Evolutionary conservation across 2,797 vertebrate species (phyloP).

Genomic region (Pteronotus mesoamericanus): DNA sequence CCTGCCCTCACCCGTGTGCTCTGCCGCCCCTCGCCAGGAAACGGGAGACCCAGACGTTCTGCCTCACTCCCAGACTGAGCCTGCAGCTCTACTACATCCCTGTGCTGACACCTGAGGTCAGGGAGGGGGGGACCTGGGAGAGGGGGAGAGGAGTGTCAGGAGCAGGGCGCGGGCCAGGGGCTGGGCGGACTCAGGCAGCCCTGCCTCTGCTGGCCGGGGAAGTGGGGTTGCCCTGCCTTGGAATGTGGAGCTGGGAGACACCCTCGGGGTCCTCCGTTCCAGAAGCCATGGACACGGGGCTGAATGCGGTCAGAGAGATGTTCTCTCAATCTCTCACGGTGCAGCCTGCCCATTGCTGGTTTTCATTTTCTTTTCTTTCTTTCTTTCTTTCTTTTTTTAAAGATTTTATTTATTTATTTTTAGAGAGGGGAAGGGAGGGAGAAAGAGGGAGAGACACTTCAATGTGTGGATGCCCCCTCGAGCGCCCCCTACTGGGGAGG

Average conservation of each 20-base stretch:
- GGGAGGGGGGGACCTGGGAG: fast-evolving
- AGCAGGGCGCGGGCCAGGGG: not conserved
- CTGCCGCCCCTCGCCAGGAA: slow-evolving; percentile 84
- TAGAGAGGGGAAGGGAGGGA: too few species aligned
- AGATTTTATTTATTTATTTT: too few species aligned
- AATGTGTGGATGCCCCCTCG: too few species aligned
- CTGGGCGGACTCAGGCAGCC: not conserved
- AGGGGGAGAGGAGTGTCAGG: not conserved
- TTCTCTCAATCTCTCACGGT: too few species aligned
- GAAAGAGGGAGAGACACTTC: too few species aligned
- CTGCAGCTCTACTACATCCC: slow-evolving; percentile 96
- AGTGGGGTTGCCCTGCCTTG: not conserved
- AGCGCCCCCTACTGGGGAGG: too few species aligned
- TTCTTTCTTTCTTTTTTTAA: too few species aligned
- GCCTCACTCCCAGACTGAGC: slow-evolving; percentile 89
- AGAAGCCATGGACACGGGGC: fast-evolving
- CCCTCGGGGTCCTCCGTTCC: not conserved
- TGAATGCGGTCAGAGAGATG: not conserved
- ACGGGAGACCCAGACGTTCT: slow-evolving; percentile 89
- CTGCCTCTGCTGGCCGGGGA: not conserved
- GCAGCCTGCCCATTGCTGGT: not conserved
- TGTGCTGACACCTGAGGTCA: slow-evolving; percentile 69
- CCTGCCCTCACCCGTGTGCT: not conserved
- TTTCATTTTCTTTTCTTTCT: too few species aligned
- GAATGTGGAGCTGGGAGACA: not conserved